phyloP scores from a whole-genome alignment of 2,797 vertebrate species.

The Adrianichthys oophorus region DNA sequence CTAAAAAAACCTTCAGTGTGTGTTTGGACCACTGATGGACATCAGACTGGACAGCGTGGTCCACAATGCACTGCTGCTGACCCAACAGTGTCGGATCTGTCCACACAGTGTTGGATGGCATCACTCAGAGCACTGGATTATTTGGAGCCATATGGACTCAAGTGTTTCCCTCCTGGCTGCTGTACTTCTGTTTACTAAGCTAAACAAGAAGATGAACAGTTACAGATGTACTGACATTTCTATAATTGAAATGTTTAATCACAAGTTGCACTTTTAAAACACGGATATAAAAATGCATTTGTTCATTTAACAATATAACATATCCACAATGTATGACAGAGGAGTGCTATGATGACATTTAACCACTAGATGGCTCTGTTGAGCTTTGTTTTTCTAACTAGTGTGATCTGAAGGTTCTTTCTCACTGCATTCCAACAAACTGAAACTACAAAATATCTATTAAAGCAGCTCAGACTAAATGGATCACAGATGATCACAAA shows the following conservation, averaged over 20 bases:
- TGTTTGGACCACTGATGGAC: conserved; percentile 25
- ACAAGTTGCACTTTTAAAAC: conserved; percentile 68
- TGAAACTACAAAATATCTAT: conserved; percentile 7
- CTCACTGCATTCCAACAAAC: conserved; percentile 4
- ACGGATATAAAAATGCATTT: conserved; percentile 30
- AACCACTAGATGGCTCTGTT: conserved; percentile 59
- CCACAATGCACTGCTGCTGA: conserved; percentile 27
- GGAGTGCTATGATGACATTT: conserved; percentile 20
- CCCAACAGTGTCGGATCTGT: conserved; percentile 7
- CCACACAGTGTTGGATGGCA: conserved; percentile 18
- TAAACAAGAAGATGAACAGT: conserved; percentile 36
- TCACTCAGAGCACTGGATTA: conserved; percentile 19
- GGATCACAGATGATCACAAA: not conserved
- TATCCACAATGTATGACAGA: conserved; percentile 36
- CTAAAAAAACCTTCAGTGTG: conserved; percentile 17
- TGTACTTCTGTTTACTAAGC: conserved; percentile 12
- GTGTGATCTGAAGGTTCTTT: conserved; percentile 12
- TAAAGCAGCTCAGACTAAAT: conserved; percentile 6
- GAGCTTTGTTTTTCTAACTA: conserved; percentile 22
- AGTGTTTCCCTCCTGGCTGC: conserved; percentile 27
- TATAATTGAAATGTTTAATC: conserved; percentile 60
- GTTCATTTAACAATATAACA: conserved; percentile 38
- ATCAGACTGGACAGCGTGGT: conserved; percentile 26
- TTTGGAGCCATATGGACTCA: conserved; percentile 31
- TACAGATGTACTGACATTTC: conserved; percentile 30